Conservation (phyloP, 2,888 invertebrate genomes). For the Crocallis elinguaria region DNA sequence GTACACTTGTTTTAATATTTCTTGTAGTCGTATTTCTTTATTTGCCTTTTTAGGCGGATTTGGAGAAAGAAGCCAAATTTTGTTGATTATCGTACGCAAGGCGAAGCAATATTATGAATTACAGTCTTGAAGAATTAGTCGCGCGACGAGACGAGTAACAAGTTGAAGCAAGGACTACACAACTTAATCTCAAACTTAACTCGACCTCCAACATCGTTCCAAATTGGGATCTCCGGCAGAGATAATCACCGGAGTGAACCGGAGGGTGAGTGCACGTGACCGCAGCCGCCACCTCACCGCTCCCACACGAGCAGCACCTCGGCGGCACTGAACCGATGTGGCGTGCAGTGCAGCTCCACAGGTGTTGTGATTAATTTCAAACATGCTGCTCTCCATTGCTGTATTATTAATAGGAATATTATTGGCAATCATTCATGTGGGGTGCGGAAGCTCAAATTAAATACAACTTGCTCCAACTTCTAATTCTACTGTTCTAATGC, state of each 20-base stretch:
- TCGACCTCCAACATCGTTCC: neutral
- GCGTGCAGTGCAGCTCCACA: too few relatives aligned
- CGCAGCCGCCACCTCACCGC: neutral
- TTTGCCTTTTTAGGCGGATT: neutral
- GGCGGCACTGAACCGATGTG: too few relatives aligned
- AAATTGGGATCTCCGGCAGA: neutral
- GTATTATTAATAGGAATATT: too few relatives aligned
- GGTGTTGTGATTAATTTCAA: too few relatives aligned
- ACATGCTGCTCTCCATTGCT: too few relatives aligned
- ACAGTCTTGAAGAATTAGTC: neutral
- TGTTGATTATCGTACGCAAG: neutral
- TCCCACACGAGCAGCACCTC: too few relatives aligned
- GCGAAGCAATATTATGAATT: neutral
- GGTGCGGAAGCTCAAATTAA: too few relatives aligned
- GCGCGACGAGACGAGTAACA: too few relatives aligned
- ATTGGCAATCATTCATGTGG: too few relatives aligned
- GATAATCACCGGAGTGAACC: neutral
- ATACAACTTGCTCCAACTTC: too few relatives aligned
- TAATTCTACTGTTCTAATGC: too few relatives aligned
- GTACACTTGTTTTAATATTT: slow-evolving; percentile 3
- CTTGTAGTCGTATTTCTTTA: neutral
- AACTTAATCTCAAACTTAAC: neutral
- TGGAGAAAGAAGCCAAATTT: neutral
- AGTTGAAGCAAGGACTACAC: neutral
- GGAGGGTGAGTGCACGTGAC: neutral